These are phyloP conservation scores for Cephus runcator DNA, from an alignment of 2,888 invertebrate species.

Conservation along the genomic window DNA sequence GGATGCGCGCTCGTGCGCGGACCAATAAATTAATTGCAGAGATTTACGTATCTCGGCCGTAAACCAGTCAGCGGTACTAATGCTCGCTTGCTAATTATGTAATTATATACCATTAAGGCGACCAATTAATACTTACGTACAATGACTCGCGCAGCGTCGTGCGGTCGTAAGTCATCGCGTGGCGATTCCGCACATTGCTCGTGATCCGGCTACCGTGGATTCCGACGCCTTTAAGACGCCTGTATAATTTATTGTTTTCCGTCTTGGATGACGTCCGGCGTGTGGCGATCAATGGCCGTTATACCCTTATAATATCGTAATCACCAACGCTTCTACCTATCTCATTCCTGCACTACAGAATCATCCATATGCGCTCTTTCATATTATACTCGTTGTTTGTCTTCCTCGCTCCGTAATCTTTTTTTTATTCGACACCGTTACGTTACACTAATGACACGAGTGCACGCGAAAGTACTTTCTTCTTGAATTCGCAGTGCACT, in stretches of 20 bases:
- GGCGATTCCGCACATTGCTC: slow-evolving; percentile 22
- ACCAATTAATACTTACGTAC: slow-evolving; percentile 19
- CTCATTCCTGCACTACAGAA: neutral
- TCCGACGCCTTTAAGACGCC: slow-evolving; percentile 7
- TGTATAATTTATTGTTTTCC: slow-evolving; percentile 58
- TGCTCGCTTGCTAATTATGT: slow-evolving; percentile 58
- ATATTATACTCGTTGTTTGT: neutral
- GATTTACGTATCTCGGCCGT: slow-evolving; percentile 62
- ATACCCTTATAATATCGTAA: neutral
- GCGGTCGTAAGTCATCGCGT: slow-evolving; percentile 33
- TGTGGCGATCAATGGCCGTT: slow-evolving; percentile 34
- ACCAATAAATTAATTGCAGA: slow-evolving; percentile 62
- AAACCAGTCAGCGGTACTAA: slow-evolving; percentile 61
- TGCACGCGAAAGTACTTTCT: neutral
- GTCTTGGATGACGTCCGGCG: slow-evolving; percentile 53
- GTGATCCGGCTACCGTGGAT: neutral
- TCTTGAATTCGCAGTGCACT: neutral
- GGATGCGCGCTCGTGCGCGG: slow-evolving; percentile 23
- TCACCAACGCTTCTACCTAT: neutral
- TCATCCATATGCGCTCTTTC: neutral
- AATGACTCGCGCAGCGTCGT: slow-evolving; percentile 26
- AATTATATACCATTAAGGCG: slow-evolving; percentile 58
- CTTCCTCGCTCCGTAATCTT: neutral
- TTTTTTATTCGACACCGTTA: too few relatives aligned
- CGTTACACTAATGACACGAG: too few relatives aligned